A percentile compares a stretch with the other conserved stretches of the same genome.
Evolutionary conservation across 2,797 vertebrate species (phyloP).

Genomic region (Semaprochilodus insignis): DNA sequence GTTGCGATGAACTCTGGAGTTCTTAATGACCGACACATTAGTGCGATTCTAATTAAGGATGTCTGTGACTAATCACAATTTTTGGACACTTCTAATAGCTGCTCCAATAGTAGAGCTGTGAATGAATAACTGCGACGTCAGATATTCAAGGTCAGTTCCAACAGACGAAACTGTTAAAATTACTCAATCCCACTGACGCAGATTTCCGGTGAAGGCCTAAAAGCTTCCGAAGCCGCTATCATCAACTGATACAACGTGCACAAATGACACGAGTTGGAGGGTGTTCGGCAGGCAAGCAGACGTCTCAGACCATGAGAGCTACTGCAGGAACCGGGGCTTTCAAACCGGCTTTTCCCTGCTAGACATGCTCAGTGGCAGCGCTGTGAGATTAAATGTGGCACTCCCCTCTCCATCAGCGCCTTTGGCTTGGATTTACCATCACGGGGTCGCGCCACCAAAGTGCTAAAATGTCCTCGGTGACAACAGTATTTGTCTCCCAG

Average conservation of each 20-base stretch:
- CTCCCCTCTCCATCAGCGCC: slow-evolving; percentile 57
- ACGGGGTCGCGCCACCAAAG: slow-evolving; percentile 58
- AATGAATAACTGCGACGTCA: not conserved
- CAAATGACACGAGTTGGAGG: not conserved
- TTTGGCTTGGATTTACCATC: slow-evolving; percentile 65
- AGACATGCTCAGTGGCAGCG: slow-evolving; percentile 47
- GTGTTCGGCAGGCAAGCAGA: not conserved
- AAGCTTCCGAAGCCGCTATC: not conserved
- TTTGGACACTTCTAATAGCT: slow-evolving; percentile 10
- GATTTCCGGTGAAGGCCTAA: not conserved
- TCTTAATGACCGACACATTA: slow-evolving; percentile 8
- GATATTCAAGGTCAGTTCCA: slow-evolving; percentile 1
- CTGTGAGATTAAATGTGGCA: slow-evolving; percentile 66
- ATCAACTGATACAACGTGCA: not conserved
- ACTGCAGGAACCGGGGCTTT: slow-evolving; percentile 17
- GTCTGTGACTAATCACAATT: slow-evolving; percentile 8
- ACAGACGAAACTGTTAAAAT: not conserved
- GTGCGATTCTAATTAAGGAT: slow-evolving; percentile 1
- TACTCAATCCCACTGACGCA: not conserved
- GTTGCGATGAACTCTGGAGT: slow-evolving; percentile 7
- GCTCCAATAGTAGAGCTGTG: not conserved
- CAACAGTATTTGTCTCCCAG: slow-evolving; percentile 47
- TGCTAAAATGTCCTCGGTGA: slow-evolving; percentile 59
- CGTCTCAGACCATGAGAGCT: slow-evolving; percentile 52
- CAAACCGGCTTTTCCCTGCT: slow-evolving; percentile 54